Evolutionary conservation across 1,140 invertebrate genomes (phyloP), one percentile per base, ranked within the genome.

Genomic region (Ips nitidus): DNA sequence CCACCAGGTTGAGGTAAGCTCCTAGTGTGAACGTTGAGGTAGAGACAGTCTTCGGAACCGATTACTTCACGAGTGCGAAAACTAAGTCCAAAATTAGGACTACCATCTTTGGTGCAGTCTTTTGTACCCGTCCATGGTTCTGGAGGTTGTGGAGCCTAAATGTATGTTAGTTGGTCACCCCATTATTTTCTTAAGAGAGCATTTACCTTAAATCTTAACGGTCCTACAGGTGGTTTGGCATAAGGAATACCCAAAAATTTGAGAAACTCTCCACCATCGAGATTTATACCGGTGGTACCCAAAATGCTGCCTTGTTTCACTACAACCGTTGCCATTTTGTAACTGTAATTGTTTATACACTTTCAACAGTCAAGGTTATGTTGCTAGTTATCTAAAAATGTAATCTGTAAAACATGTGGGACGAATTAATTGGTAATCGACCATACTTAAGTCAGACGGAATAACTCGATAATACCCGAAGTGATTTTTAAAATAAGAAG

Each of bases 21-120:
- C 22, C 41, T 45, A 2, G 42, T 58, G 40, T 53, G 73, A 2
- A 96, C 87, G 77, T 94, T 95, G 7, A 97, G 81, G 76, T 90
- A 90, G 4, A 96, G 84, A 76, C 94, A 95, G 77, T 96, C 92
- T 82, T 92, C 90, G 4, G 81, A 79, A 7, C 86, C 87, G 2
- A 80, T 75, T 8, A 74, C 74, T 53, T 52, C 37, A 41, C 38
- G 5, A 50, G 80, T 84, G 6, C 78, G 1, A 1, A 22, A n/a
- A 5, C 37, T n/a, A 4, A 42, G 3, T 8, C n/a, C n/a, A 1
- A 62, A 66, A 64, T 81, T 82, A 8, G 74, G 73, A 1, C 80
- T 75, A n/a, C 85, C 84, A 72, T 82, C 81, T 40, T 83, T 74
- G 0, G 80, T 83, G 4, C 85, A 84, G 70, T 87, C 82, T 55